phyloP scores from a whole-genome alignment of 2,113 vertebrate genomes.

The Megaceryle maxima region DNA sequence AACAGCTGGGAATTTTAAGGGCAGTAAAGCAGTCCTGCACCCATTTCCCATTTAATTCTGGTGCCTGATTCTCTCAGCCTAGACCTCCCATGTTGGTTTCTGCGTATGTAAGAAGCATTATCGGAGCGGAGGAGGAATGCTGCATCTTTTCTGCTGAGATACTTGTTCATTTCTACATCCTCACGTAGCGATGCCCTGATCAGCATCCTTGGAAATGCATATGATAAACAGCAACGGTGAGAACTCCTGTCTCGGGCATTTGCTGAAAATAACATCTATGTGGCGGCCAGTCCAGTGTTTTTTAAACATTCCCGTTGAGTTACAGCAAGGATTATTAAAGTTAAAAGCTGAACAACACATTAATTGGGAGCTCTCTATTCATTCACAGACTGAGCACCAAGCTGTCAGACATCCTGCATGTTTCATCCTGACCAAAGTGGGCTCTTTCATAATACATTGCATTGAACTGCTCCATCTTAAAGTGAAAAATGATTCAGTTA shows the following conservation, averaged over 20 bases:
- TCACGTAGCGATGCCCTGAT: neutral
- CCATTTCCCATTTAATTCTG: neutral
- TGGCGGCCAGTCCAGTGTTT: neutral
- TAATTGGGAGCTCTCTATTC: slow-evolving; percentile 67
- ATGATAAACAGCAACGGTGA: neutral
- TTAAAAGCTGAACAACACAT: slow-evolving; percentile 51
- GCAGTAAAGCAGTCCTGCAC: neutral
- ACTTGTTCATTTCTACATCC: neutral
- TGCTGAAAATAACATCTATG: neutral
- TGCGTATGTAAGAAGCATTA: neutral
- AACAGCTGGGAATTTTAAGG: slow-evolving; percentile 7
- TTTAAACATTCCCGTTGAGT: slow-evolving; percentile 10
- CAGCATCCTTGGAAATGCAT: neutral
- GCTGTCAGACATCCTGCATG: slow-evolving; percentile 47
- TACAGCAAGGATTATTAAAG: slow-evolving; percentile 55
- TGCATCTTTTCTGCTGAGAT: neutral
- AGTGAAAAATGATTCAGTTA: slow-evolving; percentile 75
- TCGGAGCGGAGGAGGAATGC: neutral
- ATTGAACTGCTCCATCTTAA: slow-evolving; percentile 59
- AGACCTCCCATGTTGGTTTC: neutral
- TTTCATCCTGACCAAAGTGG: slow-evolving; percentile 22
- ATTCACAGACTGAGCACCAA: slow-evolving; percentile 23
- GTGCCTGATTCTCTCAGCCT: neutral
- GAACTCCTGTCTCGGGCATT: neutral
- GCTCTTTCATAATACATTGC: slow-evolving; percentile 59